A percentile compares a stretch with the other conserved stretches of the same genome.
Evolutionary conservation across 2,888 invertebrate genomes (phyloP).

Genomic region (Diplazon laetatorius): DNA sequence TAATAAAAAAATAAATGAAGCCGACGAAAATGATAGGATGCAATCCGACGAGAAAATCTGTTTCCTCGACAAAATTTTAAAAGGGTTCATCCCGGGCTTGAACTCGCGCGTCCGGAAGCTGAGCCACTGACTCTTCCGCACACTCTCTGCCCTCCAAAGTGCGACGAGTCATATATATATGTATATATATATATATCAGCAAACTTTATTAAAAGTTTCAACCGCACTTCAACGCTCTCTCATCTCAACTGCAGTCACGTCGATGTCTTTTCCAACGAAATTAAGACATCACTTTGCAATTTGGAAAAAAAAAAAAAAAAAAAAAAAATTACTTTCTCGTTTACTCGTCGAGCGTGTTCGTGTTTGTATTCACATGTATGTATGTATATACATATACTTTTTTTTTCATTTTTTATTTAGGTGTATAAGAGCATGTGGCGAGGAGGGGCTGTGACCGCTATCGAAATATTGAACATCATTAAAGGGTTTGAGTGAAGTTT

Average conservation of each 20-base stretch:
- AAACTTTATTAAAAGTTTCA: conserved; percentile 78
- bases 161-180: too few relatives aligned
- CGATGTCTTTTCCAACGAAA: conserved; percentile 69
- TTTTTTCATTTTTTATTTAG: conserved; percentile 25
- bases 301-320: conserved; percentile 60
- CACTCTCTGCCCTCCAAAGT: too few relatives aligned
- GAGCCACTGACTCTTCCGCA: conserved; percentile 11
- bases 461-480: conserved; percentile 42
- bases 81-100: conserved; percentile 63
- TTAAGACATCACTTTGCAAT: conserved; percentile 76
- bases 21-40: conserved; percentile 49
- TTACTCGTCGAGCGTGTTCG: conserved; percentile 23
- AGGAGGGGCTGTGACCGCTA: conserved; percentile 9
- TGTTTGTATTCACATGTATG: conserved; percentile 2
- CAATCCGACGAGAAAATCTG: conserved; percentile 69
- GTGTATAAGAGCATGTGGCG: background rate
- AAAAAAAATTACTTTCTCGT: conserved; percentile 56
- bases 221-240: conserved; percentile 57
- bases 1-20: conserved; percentile 42
- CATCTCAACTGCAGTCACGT: conserved; percentile 29
- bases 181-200: too few relatives aligned
- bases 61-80: conserved; percentile 70
- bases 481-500: conserved; percentile 55
- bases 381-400: background rate
- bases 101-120: conserved; percentile 12